A percentile compares a stretch with the other conserved stretches of the same genome.
Conservation (phyloP, 2,113 vertebrate genomes). For the Triplophysa dalaica region DNA sequence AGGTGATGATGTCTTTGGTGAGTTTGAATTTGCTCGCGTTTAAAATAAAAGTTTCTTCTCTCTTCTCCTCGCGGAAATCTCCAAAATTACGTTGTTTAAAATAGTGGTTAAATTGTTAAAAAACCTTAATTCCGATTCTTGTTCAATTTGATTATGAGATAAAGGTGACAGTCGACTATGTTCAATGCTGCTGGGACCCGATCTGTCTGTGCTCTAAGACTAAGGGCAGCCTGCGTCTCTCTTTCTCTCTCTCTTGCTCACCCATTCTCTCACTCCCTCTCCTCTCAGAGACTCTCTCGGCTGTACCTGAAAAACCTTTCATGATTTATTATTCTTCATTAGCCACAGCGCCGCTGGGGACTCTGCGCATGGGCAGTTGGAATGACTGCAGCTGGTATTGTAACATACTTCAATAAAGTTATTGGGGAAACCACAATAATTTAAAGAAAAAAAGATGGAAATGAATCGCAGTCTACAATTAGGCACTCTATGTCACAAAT, state of each 20-base stretch:
- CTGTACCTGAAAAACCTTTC: slow-evolving; percentile 75
- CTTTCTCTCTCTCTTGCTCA: slow-evolving; percentile 63
- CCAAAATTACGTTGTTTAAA: slow-evolving; percentile 41
- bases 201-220: slow-evolving; percentile 72
- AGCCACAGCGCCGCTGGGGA: slow-evolving; percentile 74
- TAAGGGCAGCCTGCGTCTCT: slow-evolving; percentile 67
- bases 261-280: slow-evolving; percentile 60
- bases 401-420: slow-evolving; percentile 53
- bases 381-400: slow-evolving; percentile 62
- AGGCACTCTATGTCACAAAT: neutral
- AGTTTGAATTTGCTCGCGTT: slow-evolving; percentile 60
- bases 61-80: slow-evolving; percentile 46
- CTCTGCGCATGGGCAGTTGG: slow-evolving; percentile 77
- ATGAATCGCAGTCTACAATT: neutral
- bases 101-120: no score
- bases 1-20: slow-evolving; percentile 27
- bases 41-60: slow-evolving; percentile 54
- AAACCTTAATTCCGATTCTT: slow-evolving; percentile 59
- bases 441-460: neutral
- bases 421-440: slow-evolving; percentile 27
- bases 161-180: slow-evolving; percentile 68
- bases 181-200: slow-evolving; percentile 79
- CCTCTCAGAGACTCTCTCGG: slow-evolving; percentile 62
- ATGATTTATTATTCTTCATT: slow-evolving; percentile 84
- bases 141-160: slow-evolving; percentile 66